Base-by-base conservation (phyloP, 92 coral and sea anemone genomes). In the Pocillopora meandrina region DNA sequence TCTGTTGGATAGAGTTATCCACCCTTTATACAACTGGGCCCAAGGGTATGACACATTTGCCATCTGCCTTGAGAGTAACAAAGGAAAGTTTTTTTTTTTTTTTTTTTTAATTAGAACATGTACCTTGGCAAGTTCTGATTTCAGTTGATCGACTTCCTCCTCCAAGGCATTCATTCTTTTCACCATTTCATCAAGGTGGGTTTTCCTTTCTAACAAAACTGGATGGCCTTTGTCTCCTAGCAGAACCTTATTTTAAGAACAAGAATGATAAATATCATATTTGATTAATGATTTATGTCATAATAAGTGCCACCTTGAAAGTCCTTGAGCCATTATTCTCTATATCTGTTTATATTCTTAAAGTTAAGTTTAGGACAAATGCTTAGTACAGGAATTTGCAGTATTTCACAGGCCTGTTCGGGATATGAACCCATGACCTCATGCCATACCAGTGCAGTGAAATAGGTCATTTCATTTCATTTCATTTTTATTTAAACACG, bases 151-250 rank as follows among this genome's bases (percentile, higher is more conserved):
- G 5, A 97, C 88, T 86, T 97, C 98, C 17, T 77, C 89, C 83
- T 97, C 99, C 18, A 97, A 93, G 19, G 83, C 81, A 12, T 71
- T 88, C 81, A 96, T 85, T 72, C 98, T 87, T 56, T 65, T 89
- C 21, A 87, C 65, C 75, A 96, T 73, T 55, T 94, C 92, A 47
- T 92, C 91, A 75, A 90, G 84, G 18, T 74, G 56, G 55, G 21
- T 52, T 61, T 93, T 80, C 19, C 96, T 85, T 61, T 92, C 74
- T 4, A 26, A 21, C 12, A 5, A 14, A 0, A 11, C 31, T 20
- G 12, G 5, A 16, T 83, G 16, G 18, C 61, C 72, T 63, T 63
- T 83, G 19, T 52, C 79, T 35, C 21, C 74, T 64, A 74, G 59
- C 13, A 73, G 52, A 49, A 73, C 60, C 86, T 26, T 83, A 49